phyloP scores from a whole-genome alignment of 1,140 invertebrate genomes.

The Heliconius eleuchia region DNA sequence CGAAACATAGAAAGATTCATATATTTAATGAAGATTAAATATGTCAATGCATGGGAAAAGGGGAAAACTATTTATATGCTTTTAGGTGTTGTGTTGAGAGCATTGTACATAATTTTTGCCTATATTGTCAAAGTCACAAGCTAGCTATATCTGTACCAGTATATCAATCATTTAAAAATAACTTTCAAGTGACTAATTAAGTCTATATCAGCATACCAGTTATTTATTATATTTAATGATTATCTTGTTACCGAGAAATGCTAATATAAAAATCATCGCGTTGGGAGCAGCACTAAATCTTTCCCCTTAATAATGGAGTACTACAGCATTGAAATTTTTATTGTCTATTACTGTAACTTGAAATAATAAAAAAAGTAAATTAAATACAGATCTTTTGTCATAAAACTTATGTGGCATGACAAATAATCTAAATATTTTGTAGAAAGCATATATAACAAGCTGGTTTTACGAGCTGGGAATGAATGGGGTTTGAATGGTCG shows the following conservation, averaged over 20 bases:
- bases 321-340: not conserved
- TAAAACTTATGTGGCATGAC: not conserved
- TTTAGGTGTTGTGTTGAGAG: too few relatives aligned
- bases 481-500: not conserved
- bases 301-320: not conserved
- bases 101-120: too few relatives aligned
- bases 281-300: slow-evolving; percentile 1
- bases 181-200: too few relatives aligned
- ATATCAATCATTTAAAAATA: not conserved
- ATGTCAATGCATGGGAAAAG: too few relatives aligned
- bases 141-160: not conserved
- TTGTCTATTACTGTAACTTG: not conserved
- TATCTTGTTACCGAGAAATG: not conserved
- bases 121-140: too few relatives aligned
- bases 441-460: not conserved
- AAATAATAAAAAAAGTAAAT: not conserved
- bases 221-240: not conserved
- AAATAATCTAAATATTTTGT: slow-evolving; percentile 5
- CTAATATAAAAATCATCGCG: not conserved
- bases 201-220: too few relatives aligned
- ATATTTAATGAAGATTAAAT: too few relatives aligned
- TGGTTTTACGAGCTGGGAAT: slow-evolving; percentile 1
- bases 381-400: not conserved
- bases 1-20: too few relatives aligned
- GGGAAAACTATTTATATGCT: too few relatives aligned